Base-by-base conservation (phyloP, 2,888 invertebrate genomes). In the Desoria tigrina region DNA sequence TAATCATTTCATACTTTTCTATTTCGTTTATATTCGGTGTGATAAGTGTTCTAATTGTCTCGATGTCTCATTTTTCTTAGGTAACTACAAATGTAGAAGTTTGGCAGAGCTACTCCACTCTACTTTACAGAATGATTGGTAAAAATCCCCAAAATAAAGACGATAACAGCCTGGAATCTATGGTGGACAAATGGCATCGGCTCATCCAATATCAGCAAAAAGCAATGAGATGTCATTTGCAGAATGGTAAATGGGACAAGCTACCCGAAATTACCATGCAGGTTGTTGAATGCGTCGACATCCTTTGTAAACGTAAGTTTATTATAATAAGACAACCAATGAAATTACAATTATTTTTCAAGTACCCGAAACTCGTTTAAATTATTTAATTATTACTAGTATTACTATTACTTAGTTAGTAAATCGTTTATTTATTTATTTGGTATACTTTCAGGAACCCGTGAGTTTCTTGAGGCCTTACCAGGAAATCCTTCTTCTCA, bases 231-330 rank as follows among this genome's bases (percentile, higher is more conserved):
- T 55, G 55, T 55, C 28, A 27, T 26, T 26, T 55, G 9, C 55
- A 55, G 32, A 32, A 32, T n/a, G 18, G 11, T 4, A 55, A 55
- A 4, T 55, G 55, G 55, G 55, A 55, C 18, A 32, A 26, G 21
- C 11, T 55, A 7, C 55, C 32, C 9, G 6, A 28, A 9, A 26
- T 28, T 18, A 55, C 32, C 3, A 4, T 24, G 32, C 3, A 39
- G 23, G 56, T 18, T n/a, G 57, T 39, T n/a, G 68, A 61, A 21
- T 53, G 6, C 53, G 61, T 42, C 14, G 59, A 61, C 27, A 18
- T 57, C 23, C 58, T 57, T 14, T 68, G 62, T 18, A 55, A 3
- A 14, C 26, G 55, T 55, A 42, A 39, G 54, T 7, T 23, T 9
- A 23, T 28, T 23, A n/a, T n/a, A n/a, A n/a, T n/a, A n/a, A n/a